Percentiles rank a stretch among this genome's conserved stretches.
Evolutionary conservation across 2,797 vertebrate species (phyloP).

Genomic region (Aphelocoma californica): DNA sequence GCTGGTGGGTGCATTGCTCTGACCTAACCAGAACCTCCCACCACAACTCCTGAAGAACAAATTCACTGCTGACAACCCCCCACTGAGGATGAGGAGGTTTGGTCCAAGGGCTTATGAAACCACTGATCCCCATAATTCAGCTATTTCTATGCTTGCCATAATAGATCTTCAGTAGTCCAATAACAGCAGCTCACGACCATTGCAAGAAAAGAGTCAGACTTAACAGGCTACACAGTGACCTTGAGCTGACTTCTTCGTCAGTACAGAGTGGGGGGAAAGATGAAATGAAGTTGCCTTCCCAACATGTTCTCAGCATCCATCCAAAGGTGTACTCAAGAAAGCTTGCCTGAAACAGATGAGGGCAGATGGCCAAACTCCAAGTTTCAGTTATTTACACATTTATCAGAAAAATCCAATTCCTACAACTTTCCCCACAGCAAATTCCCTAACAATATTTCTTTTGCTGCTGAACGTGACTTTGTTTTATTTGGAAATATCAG

Average conservation of each 20-base stretch:
- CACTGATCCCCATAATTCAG: background rate
- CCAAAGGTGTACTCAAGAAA: background rate
- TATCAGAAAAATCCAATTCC: background rate
- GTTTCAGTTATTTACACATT: background rate
- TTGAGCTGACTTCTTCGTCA: background rate
- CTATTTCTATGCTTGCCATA: background rate
- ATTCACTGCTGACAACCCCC: background rate
- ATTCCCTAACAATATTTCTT: background rate
- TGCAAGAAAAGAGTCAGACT: background rate
- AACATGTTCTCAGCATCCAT: background rate
- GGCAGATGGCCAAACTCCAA: background rate
- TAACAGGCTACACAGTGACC: background rate
- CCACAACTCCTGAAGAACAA: accelerated
- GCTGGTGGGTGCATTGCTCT: background rate
- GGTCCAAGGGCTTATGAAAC: background rate
- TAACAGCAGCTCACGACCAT: background rate
- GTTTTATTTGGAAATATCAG: background rate
- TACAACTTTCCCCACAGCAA: background rate
- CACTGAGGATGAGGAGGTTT: background rate
- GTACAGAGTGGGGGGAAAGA: accelerated
- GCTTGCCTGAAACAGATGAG: background rate
- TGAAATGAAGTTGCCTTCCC: background rate
- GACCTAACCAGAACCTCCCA: background rate
- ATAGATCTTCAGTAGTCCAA: background rate
- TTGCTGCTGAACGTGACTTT: background rate